Percentiles rank a stretch among this genome's conserved stretches.
Conservation (phyloP, 1,140 invertebrate genomes). For the Drosophila miranda region DNA sequence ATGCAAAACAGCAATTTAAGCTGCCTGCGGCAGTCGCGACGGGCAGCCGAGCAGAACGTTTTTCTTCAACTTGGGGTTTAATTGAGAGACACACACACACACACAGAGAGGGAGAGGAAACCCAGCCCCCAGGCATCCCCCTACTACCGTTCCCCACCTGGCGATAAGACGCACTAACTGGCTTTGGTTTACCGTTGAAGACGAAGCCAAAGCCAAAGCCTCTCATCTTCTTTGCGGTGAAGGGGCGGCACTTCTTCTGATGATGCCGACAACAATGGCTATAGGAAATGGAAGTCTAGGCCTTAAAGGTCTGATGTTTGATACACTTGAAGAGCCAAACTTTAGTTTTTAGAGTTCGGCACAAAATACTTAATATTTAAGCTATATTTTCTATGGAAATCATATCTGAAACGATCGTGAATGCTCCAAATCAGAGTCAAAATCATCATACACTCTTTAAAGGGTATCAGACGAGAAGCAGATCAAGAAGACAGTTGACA, state of each 20-base stretch:
- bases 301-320: no score
- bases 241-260: slow-evolving; percentile 33
- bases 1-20: slow-evolving; percentile 65
- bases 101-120: neutral
- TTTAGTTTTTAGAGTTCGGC: no score
- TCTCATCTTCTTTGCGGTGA: slow-evolving; percentile 7
- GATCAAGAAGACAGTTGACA: slow-evolving; percentile 48
- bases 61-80: slow-evolving; percentile 45
- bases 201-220: no score
- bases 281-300: no score
- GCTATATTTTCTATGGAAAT: no score
- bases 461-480: slow-evolving; percentile 26
- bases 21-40: slow-evolving; percentile 36
- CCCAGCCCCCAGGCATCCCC: neutral
- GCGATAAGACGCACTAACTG: slow-evolving; percentile 59
- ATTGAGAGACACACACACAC: slow-evolving; percentile 42
- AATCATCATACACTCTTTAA: no score
- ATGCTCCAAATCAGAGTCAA: no score
- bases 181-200: slow-evolving; percentile 65
- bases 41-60: slow-evolving; percentile 64
- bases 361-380: no score
- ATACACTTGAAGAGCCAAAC: no score
- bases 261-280: slow-evolving; percentile 52
- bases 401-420: no score
- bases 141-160: slow-evolving; percentile 11